These are phyloP conservation scores for Bilobella aurantiaca DNA, from an alignment of 1,140 invertebrate genomes.

Conservation along the genomic window DNA sequence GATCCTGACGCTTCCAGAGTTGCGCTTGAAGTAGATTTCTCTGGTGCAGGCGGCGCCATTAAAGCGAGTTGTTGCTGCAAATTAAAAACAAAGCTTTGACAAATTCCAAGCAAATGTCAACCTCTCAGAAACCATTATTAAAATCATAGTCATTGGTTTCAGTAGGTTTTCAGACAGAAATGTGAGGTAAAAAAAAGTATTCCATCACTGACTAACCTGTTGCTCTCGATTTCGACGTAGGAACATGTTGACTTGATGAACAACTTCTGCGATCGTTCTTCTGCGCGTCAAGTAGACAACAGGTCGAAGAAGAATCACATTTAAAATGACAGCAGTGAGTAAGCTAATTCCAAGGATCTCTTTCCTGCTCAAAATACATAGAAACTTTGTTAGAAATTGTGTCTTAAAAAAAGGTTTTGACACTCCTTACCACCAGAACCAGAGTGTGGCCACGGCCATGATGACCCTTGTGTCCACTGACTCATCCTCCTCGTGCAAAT, in stretches of 20 bases:
- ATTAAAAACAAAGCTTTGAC: too few relatives aligned
- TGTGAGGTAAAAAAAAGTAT: too few relatives aligned
- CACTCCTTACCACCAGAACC: slow-evolving; percentile 61
- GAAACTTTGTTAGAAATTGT: background rate
- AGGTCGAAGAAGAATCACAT: slow-evolving; percentile 27
- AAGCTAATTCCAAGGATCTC: slow-evolving; percentile 60
- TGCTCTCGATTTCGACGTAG: background rate
- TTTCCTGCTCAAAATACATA: slow-evolving; percentile 47
- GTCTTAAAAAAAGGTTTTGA: background rate
- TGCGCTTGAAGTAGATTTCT: too few relatives aligned
- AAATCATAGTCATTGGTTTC: too few relatives aligned
- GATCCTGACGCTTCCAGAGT: too few relatives aligned
- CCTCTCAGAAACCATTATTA: too few relatives aligned
- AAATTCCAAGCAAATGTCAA: too few relatives aligned
- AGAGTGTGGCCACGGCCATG: slow-evolving; percentile 56
- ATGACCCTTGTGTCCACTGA: slow-evolving; percentile 40
- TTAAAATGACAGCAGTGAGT: slow-evolving; percentile 44
- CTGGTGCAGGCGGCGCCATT: too few relatives aligned
- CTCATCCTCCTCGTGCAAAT: slow-evolving; percentile 36
- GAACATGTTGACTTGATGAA: background rate
- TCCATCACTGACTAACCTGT: too few relatives aligned
- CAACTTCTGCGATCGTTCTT: slow-evolving; percentile 23
- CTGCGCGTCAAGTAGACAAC: slow-evolving; percentile 17
- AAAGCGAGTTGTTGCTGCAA: too few relatives aligned
- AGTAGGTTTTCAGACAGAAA: too few relatives aligned